These are phyloP conservation scores for Psittacula derbiana DNA, from an alignment of 2,797 vertebrate species.

Conservation along the genomic window DNA sequence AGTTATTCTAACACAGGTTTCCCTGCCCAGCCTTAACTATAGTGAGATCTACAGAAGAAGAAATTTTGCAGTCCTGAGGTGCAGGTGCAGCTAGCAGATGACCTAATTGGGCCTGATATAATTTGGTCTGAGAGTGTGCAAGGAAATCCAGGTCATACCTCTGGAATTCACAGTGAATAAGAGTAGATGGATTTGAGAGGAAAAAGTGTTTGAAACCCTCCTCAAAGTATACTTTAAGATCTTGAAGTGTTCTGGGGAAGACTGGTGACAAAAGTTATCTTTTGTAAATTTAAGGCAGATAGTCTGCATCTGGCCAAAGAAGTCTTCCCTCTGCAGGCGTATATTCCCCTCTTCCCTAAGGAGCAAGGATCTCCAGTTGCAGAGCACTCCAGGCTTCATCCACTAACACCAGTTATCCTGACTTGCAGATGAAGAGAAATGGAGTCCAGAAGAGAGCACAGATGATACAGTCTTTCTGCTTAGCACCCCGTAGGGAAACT, in stretches of 20 bases:
- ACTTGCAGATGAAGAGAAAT: neutral
- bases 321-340: rapidly evolving
- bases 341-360: neutral
- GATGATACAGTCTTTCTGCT: neutral
- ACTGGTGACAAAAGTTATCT: slow-evolving; percentile 35
- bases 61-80: slow-evolving; percentile 47
- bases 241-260: slow-evolving; percentile 61
- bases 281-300: slow-evolving; percentile 45
- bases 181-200: neutral
- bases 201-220: slow-evolving; percentile 37
- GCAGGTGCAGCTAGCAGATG: slow-evolving; percentile 59
- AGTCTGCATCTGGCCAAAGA: slow-evolving; percentile 31
- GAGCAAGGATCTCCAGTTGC: neutral
- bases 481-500: neutral
- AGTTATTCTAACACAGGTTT: slow-evolving; percentile 63
- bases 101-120: slow-evolving; percentile 47
- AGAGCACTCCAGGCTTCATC: neutral
- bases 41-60: neutral
- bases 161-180: slow-evolving; percentile 71
- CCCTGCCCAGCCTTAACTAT: slow-evolving; percentile 41
- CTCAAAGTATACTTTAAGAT: slow-evolving; percentile 67
- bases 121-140: slow-evolving; percentile 68
- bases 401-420: neutral
- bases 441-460: neutral
- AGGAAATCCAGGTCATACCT: slow-evolving; percentile 76